Evolutionary conservation across 1,140 invertebrate species (phyloP), one percentile per base, ranked within the genome.

Genomic region (Wasmannia auropunctata): DNA sequence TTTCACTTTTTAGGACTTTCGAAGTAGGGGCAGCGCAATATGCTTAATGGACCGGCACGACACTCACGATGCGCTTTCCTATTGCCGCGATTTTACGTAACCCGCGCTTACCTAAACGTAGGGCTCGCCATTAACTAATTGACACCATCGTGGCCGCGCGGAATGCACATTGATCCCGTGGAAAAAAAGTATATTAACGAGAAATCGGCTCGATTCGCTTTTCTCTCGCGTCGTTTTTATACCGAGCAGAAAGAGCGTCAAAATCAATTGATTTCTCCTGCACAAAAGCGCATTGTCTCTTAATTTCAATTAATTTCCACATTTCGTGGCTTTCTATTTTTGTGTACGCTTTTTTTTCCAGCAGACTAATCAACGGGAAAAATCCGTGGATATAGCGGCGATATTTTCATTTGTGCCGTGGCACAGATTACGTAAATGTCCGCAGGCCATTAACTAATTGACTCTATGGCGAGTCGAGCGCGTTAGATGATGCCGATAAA

Each of bases 21-120:
- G 40, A 56, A 43, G 43, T 60, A 56, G 37, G n/a, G 40, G 58
- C 25, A 62, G 63, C 43, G 90, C 89, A 91, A 91, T 91, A 87
- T 79, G 89, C 87, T 91, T 91, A 91, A 91, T 91, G 90, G 90
- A 91, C 56, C 85, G 76, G 37, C 58, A 87, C 86, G 80, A 88
- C 51, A 63, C 40, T 58, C 75, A 51, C 72, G 58, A 77, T 75
- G 76, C 74, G 75, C 86, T 87, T 90, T 90, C 51, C 84, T 56
- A 74, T 51, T 77, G 84, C 75, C 62, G 74, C 74, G 70, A 89
- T 88, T 88, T 89, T 86, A 34, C 70, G 28, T 43, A n/a, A 28
- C 40, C 40, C 58, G 34, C 16, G 46, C 56, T 70, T 63, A 63
- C 49, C 70, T 88, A 69, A 76, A 65, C 84, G 28, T 51, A n/a